Conservation (phyloP, 2,797 vertebrate species). For the Poeciliopsis presidionis region DNA sequence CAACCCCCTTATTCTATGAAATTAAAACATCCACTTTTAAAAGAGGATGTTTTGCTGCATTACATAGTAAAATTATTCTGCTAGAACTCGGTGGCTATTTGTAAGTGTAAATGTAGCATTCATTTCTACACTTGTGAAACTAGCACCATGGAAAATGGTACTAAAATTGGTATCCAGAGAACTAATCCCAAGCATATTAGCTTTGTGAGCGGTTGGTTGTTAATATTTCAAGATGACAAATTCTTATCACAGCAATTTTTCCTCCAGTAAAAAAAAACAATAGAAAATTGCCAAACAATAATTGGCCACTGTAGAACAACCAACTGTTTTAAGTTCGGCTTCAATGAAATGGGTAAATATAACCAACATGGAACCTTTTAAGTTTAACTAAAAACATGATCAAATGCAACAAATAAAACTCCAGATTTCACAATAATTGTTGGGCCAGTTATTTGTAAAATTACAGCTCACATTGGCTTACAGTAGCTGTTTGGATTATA, state of each 20-base stretch:
- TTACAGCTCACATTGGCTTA: neutral
- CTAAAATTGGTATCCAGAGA: neutral
- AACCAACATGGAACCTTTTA: neutral
- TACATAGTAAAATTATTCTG: neutral
- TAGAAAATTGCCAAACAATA: neutral
- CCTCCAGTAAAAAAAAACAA: neutral
- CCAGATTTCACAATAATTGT: neutral
- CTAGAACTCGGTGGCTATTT: neutral
- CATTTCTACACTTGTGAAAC: neutral
- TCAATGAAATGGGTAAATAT: neutral
- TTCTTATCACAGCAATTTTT: neutral
- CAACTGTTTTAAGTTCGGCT: neutral
- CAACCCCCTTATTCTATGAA: neutral
- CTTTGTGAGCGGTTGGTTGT: neutral
- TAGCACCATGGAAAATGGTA: neutral
- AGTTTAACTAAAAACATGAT: neutral
- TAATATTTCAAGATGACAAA: neutral
- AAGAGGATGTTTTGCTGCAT: neutral
- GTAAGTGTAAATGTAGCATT: neutral
- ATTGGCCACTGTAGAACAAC: neutral
- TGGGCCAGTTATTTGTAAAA: neutral
- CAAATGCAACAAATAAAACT: neutral
- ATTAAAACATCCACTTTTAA: neutral
- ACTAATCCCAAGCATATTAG: neutral
- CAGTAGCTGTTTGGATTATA: neutral